Percentiles rank a stretch among this genome's conserved stretches.
These are phyloP conservation scores for Tapera naevia DNA, from an alignment of 2,797 vertebrate species.

Conservation along the genomic window DNA sequence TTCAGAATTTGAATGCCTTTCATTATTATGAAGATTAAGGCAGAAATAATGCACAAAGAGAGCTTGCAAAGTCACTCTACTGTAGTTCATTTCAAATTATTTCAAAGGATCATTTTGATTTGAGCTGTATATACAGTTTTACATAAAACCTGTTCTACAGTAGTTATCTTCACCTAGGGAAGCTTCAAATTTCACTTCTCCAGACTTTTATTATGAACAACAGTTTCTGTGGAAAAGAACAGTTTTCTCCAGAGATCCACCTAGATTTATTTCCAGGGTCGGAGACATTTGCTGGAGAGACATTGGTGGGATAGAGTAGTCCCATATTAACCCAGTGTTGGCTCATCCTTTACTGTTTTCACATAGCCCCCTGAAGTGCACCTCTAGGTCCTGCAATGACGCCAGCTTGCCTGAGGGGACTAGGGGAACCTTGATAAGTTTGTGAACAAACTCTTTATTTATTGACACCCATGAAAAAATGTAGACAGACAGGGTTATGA, in stretches of 20 bases:
- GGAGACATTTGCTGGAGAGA: neutral
- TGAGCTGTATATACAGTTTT: neutral
- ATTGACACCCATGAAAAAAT: neutral
- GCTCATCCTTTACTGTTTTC: neutral
- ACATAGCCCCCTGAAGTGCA: fast-evolving
- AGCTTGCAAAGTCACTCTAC: neutral
- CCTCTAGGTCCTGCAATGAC: neutral
- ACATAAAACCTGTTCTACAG: neutral
- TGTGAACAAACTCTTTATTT: neutral
- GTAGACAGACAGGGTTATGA: neutral
- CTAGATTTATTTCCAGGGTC: neutral
- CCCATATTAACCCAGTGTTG: neutral
- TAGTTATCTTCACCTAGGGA: neutral
- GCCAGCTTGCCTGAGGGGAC: neutral
- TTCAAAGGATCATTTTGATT: neutral
- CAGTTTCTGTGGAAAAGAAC: neutral
- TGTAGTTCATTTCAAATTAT: neutral
- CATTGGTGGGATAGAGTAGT: neutral
- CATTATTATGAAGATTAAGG: slow-evolving; percentile 32
- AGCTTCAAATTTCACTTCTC: neutral
- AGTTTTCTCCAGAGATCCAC: neutral
- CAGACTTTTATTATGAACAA: neutral
- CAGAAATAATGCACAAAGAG: neutral
- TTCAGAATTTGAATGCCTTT: slow-evolving; percentile 12
- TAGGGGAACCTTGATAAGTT: neutral